Percentiles rank a stretch among this genome's conserved stretches.
Conservation (phyloP, 2,797 vertebrate species). For the Poecilia velifera region DNA sequence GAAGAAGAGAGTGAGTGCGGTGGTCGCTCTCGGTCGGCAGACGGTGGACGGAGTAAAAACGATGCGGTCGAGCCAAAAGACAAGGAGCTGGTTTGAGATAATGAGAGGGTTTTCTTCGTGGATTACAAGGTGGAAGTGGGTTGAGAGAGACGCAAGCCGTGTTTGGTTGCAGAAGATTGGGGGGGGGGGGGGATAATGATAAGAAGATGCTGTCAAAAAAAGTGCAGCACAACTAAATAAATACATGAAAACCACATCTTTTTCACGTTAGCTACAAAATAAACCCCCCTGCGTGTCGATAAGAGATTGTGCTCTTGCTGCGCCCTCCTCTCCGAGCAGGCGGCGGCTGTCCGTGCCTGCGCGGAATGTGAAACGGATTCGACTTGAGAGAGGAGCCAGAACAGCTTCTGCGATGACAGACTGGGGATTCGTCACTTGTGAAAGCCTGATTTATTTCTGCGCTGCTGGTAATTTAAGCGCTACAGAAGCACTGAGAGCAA, state of each 20-base stretch:
- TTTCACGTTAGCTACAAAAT: slow-evolving; percentile 11
- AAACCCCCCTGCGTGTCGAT: slow-evolving; percentile 4
- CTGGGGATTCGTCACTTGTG: slow-evolving; percentile 7
- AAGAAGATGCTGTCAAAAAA: slow-evolving; percentile 7
- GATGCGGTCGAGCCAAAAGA: slow-evolving; percentile 59
- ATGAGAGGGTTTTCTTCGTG: slow-evolving; percentile 45
- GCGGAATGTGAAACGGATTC: slow-evolving; percentile 47
- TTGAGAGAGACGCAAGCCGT: slow-evolving; percentile 32
- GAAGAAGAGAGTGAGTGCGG: slow-evolving; percentile 35
- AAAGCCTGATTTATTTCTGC: slow-evolving; percentile 28
- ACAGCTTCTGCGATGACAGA: slow-evolving; percentile 28
- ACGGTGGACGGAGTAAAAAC: slow-evolving; percentile 55
- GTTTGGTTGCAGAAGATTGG: slow-evolving; percentile 17
- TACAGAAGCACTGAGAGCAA: slow-evolving; percentile 2
- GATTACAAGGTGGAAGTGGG: slow-evolving; percentile 38
- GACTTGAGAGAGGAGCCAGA: slow-evolving; percentile 29
- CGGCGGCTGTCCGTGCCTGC: slow-evolving; percentile 31
- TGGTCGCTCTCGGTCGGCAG: slow-evolving; percentile 55
- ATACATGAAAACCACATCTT: background rate
- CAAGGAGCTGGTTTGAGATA: slow-evolving; percentile 59
- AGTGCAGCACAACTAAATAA: background rate
- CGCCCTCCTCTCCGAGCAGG: slow-evolving; percentile 17
- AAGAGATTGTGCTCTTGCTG: slow-evolving; percentile 17
- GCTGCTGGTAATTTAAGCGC: slow-evolving; percentile 24
- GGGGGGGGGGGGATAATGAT: too few relatives aligned